Evolutionary conservation across 2,113 vertebrate species (phyloP).

Genomic region (Promerops cafer): DNA sequence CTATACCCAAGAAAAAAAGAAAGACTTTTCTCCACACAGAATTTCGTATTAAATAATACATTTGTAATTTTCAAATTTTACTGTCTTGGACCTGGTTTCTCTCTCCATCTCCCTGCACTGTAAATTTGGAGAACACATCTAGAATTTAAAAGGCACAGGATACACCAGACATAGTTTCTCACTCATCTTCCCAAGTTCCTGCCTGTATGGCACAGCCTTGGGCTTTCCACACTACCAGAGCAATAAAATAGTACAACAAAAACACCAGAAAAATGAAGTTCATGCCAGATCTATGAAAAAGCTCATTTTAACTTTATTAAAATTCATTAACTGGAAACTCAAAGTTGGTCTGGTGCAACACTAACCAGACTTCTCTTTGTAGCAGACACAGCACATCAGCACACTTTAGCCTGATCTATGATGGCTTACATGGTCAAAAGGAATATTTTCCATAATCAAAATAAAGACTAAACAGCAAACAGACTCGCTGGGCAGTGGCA

Average conservation of each 20-base stretch:
- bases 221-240: background rate
- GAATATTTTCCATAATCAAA: background rate
- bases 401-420: background rate
- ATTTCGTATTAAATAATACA: background rate
- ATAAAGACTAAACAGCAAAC: background rate
- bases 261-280: background rate
- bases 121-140: background rate
- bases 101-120: background rate
- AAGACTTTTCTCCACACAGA: background rate
- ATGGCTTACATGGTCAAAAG: background rate
- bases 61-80: background rate
- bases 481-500: background rate
- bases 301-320: background rate
- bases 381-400: background rate
- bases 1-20: background rate
- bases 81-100: background rate
- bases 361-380: background rate
- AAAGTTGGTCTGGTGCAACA: background rate
- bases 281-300: background rate
- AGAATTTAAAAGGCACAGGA: background rate
- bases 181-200: background rate
- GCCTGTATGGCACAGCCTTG: background rate
- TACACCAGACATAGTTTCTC: background rate
- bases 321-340: background rate
- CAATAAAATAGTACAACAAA: background rate